phyloP scores from a whole-genome alignment of 2,797 vertebrate genomes.

The Pteronotus mesoamericanus region DNA sequence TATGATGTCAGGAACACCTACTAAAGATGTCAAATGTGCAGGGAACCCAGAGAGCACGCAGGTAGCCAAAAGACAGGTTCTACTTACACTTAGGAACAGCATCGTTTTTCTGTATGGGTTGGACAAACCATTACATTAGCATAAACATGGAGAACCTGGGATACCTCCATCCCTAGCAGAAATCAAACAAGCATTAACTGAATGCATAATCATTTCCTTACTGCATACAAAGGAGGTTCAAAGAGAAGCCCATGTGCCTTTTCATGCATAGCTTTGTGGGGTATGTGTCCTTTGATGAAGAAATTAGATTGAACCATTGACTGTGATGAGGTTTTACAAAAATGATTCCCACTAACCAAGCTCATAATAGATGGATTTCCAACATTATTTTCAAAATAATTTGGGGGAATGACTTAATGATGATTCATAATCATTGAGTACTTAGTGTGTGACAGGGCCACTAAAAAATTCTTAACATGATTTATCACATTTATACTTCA shows the following conservation, averaged over 20 bases:
- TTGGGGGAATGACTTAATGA: background rate
- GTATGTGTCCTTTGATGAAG: background rate
- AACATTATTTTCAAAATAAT: slow-evolving; percentile 20
- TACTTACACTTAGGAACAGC: background rate
- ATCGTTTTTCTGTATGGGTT: background rate
- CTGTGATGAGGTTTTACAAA: background rate
- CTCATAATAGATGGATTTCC: background rate
- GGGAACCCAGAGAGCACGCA: background rate
- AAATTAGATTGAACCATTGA: background rate
- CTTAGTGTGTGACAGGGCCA: background rate
- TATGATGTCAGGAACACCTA: background rate
- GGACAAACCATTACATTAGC: background rate
- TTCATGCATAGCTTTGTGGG: background rate
- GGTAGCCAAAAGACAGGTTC: background rate
- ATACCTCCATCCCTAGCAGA: background rate
- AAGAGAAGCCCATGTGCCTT: background rate
- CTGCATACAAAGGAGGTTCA: background rate
- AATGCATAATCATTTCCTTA: background rate
- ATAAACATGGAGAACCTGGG: background rate
- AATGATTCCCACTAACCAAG: slow-evolving; percentile 33
- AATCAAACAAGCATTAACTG: background rate
- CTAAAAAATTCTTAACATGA: background rate
- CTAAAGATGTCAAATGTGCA: background rate
- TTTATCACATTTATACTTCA: slow-evolving; percentile 20
- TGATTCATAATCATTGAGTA: background rate